Evolutionary conservation across 2,888 invertebrate genomes (phyloP), one percentile per base, ranked within the genome.

Genomic region (Machimus atricapillus): DNA sequence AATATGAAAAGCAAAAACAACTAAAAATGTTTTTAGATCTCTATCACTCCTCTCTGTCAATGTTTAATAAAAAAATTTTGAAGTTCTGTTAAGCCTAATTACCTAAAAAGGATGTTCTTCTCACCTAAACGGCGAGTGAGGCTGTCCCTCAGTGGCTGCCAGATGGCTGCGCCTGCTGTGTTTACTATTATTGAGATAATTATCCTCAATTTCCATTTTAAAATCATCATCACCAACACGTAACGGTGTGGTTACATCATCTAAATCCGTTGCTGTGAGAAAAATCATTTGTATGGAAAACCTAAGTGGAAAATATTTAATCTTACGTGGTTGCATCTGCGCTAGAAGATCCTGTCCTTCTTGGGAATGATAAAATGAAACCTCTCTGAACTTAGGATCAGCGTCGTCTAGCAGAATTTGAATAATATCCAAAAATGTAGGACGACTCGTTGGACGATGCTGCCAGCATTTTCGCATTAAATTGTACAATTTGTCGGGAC

Each of bases 381-480:
- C 93, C 87, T 93, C 92, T 86, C 94, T 91, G 93, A 97, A 95
- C 90, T 93, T 90, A 87, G 94, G 92, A 90, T 91, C 91, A 89
- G 94, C 94, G 88, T 96, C 94, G 90, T 95, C 94, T 89, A 96
- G 93, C 88, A 98, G 93, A 91, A 95, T 94, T 5, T 95, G 95
- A 89, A 97, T 96, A 27, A 97, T 95, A 89, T 95, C 95, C 90
- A 97, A 94, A 94, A 99, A 99, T 87, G 96, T 94, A 37, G 99
- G 99, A 87, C 99, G 94, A 85, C 94, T 93, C 52, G 94, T 93
- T 0, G 97, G 95, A 90, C 96, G 95, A 92, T 97, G 97, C 90
- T 96, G 95, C 99, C 99, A 99, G 92, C 98, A 99, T 89, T 94
- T 94, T 89, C 95, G 94, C 99, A 99, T 99, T 89, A 99, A 93